Evolutionary conservation across 2,797 vertebrate species (phyloP), one percentile per base, ranked within the genome.

Genomic region (Cuculus canorus): DNA sequence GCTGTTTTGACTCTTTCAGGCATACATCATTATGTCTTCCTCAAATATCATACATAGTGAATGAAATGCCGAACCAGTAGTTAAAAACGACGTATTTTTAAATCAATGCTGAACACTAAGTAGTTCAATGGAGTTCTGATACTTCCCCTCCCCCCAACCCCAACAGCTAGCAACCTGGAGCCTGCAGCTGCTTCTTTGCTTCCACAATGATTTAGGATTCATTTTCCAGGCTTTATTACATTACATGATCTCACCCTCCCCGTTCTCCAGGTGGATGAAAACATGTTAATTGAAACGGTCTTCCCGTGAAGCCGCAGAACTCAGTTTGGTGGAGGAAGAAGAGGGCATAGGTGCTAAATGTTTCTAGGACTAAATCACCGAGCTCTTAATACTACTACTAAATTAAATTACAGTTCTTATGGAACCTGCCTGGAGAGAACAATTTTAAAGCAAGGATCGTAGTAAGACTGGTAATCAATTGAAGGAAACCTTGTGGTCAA

Each of bases 181-280:
- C 32, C 15, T 91, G 75, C 95, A 97, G 95, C 95, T 96, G 96
- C 93, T 96, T 86, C 93, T 94, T 88, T 85, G 82, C 78, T 95
- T 97, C 79, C 92, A 91, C 93, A 56, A 39, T 73, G 50, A 94
- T 88, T 91, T 86, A 76, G n/a, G 91, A 92, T 90, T 96, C 90
- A 95, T 96, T 96, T 97, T 93, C 91, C 92, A 95, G 86, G 91
- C 79, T 86, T 97, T 96, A 94, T 97, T 86, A 54, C 73, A 82
- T 71, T 50, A 88, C 90, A 82, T 93, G 77, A 95, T 73, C 92
- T 35, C 82, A 96, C 50, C 30, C 91, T 96, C 87, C 90, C n/a
- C 18, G 7, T 86, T 83, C 78, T 95, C 70, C 82, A 32, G 82
- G 89, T 83, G 66, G 90, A 89, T 13, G 39, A 66, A 93, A 90